phyloP scores from a whole-genome alignment of 2,797 vertebrate genomes.

The Eutrigla gurnardus region DNA sequence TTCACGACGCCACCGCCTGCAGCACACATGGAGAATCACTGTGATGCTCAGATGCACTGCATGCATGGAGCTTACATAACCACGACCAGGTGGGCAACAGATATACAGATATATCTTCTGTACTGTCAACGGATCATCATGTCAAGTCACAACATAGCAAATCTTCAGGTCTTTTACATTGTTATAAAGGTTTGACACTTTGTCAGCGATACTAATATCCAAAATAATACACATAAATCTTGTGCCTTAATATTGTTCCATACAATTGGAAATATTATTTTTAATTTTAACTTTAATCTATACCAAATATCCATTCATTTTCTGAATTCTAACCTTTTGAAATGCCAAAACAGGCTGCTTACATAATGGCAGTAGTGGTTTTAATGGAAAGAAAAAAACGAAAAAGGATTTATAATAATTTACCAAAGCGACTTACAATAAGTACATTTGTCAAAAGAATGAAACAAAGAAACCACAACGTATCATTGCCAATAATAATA shows the following conservation, averaged over 20 bases:
- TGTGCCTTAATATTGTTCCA: no score
- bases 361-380: no score
- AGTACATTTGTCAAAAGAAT: no score
- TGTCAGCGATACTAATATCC: neutral
- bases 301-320: neutral
- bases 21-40: slow-evolving; percentile 38
- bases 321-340: neutral
- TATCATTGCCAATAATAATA: no score
- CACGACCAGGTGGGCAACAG: neutral
- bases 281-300: neutral
- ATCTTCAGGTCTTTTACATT: neutral
- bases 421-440: no score
- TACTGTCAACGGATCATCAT: neutral
- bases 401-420: no score
- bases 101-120: neutral
- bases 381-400: no score
- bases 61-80: neutral
- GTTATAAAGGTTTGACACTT: neutral
- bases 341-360: neutral
- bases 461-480: no score
- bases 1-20: slow-evolving; percentile 91
- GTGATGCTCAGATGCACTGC: neutral
- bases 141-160: neutral
- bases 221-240: neutral
- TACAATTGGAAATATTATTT: neutral